Evolutionary conservation across 2,888 invertebrate genomes (phyloP).

Genomic region (Protodeltote pygarga): DNA sequence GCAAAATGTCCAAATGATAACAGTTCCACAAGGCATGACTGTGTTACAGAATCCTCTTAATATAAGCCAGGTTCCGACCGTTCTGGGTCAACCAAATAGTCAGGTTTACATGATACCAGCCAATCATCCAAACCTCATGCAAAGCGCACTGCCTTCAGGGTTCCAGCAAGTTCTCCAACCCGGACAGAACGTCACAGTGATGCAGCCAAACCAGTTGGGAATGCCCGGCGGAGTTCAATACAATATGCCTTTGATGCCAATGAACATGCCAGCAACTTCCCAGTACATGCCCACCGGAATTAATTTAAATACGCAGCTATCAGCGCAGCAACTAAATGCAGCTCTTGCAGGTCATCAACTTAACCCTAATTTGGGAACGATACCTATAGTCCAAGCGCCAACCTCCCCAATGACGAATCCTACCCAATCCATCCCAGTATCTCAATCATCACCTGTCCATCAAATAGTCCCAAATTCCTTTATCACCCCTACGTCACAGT

Average conservation of each 20-base stretch:
- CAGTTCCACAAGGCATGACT: constrained; percentile 81
- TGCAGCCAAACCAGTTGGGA: constrained; percentile 81
- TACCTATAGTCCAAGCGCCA: constrained; percentile 78
- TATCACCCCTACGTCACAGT: constrained; percentile 75
- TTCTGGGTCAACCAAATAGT: constrained; percentile 77
- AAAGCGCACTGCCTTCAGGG: constrained; percentile 69
- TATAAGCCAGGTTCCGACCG: constrained; percentile 75
- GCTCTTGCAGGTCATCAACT: constrained; percentile 77
- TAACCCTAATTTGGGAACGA: constrained; percentile 71
- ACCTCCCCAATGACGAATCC: constrained; percentile 68
- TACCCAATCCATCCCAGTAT: constrained; percentile 62
- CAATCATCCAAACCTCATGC: constrained; percentile 74
- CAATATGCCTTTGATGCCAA: constrained; percentile 78
- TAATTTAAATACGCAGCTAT: constrained; percentile 77
- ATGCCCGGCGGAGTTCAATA: constrained; percentile 79
- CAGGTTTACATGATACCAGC: constrained; percentile 84
- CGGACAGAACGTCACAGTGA: constrained; percentile 80
- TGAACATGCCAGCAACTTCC: constrained; percentile 76
- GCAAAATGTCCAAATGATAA: constrained; percentile 83
- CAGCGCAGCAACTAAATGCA: constrained; percentile 79
- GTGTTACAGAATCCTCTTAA: constrained; percentile 79
- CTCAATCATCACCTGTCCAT: constrained; percentile 70
- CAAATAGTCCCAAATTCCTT: constrained; percentile 74
- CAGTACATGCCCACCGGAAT: constrained; percentile 79
- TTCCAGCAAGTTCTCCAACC: constrained; percentile 76